phyloP scores from a whole-genome alignment of 2,797 vertebrate genomes.

The Phrynocephalus guinanensis region DNA sequence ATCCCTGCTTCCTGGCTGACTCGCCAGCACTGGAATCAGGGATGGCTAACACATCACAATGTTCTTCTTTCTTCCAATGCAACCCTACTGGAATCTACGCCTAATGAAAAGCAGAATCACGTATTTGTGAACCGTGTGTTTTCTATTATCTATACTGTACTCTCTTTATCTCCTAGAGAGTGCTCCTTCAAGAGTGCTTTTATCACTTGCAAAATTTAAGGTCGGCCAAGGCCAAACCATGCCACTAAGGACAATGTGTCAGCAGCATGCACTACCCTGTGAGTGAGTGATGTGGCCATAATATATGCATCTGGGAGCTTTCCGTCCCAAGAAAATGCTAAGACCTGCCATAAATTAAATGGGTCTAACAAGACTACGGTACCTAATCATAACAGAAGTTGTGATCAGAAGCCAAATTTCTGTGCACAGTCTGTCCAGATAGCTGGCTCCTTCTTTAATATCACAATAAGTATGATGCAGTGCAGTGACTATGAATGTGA shows the following conservation, averaged over 20 bases:
- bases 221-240: neutral
- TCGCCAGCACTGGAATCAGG: neutral
- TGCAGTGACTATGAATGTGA: neutral
- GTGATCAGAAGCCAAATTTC: neutral
- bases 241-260: slow-evolving; percentile 1
- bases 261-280: neutral
- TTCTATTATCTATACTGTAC: too few species aligned
- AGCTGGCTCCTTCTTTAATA: neutral
- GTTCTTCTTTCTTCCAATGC: too few species aligned
- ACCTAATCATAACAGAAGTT: neutral
- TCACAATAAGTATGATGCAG: neutral
- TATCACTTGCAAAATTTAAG: neutral
- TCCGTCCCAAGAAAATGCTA: neutral
- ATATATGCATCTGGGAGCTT: neutral
- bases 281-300: neutral
- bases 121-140: too few species aligned
- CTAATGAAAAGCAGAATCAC: too few species aligned
- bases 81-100: neutral
- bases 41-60: neutral
- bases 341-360: neutral
- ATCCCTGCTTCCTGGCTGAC: neutral
- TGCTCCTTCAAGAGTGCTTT: neutral
- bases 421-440: neutral
- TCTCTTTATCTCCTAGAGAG: neutral
- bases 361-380: neutral